phyloP scores from a whole-genome alignment of 2,113 vertebrate genomes.

The Campylorhamphus procurvoides region DNA sequence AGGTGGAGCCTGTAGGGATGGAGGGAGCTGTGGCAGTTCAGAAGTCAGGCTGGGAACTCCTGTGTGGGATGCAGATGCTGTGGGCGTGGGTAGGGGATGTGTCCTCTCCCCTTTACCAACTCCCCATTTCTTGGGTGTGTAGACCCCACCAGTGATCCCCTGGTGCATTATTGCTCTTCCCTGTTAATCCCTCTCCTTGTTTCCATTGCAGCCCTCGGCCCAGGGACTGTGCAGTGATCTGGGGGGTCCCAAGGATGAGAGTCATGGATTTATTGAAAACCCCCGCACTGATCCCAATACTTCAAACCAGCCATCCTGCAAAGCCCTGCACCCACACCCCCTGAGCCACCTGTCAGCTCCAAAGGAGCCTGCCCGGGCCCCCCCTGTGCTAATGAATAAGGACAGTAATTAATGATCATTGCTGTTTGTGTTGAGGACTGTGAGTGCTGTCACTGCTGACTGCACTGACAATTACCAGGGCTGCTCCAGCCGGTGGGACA shows the following conservation, averaged over 20 bases:
- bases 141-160: not conserved
- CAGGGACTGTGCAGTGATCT: not conserved
- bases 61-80: not conserved
- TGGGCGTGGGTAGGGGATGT: not conserved
- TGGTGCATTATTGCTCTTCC: not conserved
- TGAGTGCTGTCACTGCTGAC: not conserved
- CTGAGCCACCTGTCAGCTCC: not conserved
- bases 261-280: not conserved
- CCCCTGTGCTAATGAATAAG: slow-evolving; percentile 37
- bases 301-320: not conserved
- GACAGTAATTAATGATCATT: slow-evolving; percentile 38
- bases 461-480: not conserved
- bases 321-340: not conserved
- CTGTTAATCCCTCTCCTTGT: not conserved
- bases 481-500: not conserved
- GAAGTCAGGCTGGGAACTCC: not conserved
- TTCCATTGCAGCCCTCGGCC: not conserved
- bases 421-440: not conserved
- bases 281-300: accelerated
- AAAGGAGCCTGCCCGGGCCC: slow-evolving; percentile 8
- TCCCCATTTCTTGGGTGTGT: accelerated
- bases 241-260: not conserved
- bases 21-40: not conserved
- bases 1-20: not conserved
- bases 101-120: not conserved